Base-by-base conservation (phyloP, 1,140 invertebrate species). In the Drosophila setifemur region DNA sequence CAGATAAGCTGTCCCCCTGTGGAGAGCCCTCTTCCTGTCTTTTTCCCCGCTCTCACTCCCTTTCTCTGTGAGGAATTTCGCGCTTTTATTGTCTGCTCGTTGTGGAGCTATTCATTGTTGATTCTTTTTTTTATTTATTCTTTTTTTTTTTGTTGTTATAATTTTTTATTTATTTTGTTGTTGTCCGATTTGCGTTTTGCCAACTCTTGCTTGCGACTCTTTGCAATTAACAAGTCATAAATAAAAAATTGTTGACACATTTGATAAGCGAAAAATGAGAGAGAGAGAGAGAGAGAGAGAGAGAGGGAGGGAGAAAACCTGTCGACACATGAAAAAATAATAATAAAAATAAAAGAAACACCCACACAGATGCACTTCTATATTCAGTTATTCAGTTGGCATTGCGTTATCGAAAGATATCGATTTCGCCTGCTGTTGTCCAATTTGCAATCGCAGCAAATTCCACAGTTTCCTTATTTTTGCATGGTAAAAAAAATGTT, bases 241-340 rank as follows among this genome's bases (percentile, higher is more conserved):
- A 79, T 79, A 79, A 82, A 82, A 82, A 82, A 48, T 19, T 76
- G 72, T 76, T 82, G 77, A 82, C 77, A 82, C 37, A 82, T 82
- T 77, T 77, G 73, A 77, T 77, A 77, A 77, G 67, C 74, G 33
- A 47, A 73, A 77, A 54, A 66, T 66, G 57, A 44, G 28, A 42
- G 11, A 43, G 45, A 31, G 25, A 25, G 28, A 29, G 52, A n/a
- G 42, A 16, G 25, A 3, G 16, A 5, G 31, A 9, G 7, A 21
- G 4, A 14, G 45, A 21, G 33, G 9, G 5, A 31, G 8, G 18
- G 25, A 25, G 8, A 16, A 33, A 39, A 60, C 39, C 39, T 64
- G 73, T 64, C 57, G 57, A 42, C 42, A 58, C 40, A 42, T n/a
- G n/a, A n/a, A n/a, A n/a, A n/a, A n/a, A n/a, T n/a, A n/a, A n/a